Percentiles rank a stretch among this genome's conserved stretches.
These are phyloP conservation scores for Ophthalmolycus amberensis DNA, from an alignment of 2,113 vertebrate genomes.

Conservation along the genomic window DNA sequence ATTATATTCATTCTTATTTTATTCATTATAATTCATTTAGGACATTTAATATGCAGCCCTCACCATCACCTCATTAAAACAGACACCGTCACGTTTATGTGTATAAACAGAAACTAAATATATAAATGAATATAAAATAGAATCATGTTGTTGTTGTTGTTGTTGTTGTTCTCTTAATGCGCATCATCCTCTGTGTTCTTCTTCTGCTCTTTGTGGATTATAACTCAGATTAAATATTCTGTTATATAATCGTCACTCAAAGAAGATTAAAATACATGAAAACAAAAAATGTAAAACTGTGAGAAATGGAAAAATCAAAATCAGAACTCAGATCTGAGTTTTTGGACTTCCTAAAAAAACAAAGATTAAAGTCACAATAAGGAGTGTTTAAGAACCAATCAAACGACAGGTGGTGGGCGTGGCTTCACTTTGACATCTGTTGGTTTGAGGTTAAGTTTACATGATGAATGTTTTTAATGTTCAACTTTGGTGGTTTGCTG, in stretches of 20 bases:
- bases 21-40: too few species aligned
- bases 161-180: too few species aligned
- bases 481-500: background rate
- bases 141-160: too few species aligned
- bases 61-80: background rate
- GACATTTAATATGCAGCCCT: background rate
- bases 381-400: background rate
- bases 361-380: background rate
- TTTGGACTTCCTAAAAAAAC: background rate
- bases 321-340: background rate
- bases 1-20: background rate
- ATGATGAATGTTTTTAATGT: background rate
- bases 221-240: background rate
- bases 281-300: background rate
- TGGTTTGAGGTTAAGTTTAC: too few species aligned
- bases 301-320: background rate
- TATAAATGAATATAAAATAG: too few species aligned
- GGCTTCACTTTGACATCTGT: background rate
- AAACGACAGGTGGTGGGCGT: background rate
- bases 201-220: background rate
- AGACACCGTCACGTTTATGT: too few species aligned
- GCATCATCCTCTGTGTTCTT: too few species aligned
- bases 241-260: background rate
- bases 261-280: background rate
- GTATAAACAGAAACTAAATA: too few species aligned